These are phyloP conservation scores for Drosophila bipectinata DNA, from an alignment of 1,140 invertebrate genomes.

Conservation along the genomic window DNA sequence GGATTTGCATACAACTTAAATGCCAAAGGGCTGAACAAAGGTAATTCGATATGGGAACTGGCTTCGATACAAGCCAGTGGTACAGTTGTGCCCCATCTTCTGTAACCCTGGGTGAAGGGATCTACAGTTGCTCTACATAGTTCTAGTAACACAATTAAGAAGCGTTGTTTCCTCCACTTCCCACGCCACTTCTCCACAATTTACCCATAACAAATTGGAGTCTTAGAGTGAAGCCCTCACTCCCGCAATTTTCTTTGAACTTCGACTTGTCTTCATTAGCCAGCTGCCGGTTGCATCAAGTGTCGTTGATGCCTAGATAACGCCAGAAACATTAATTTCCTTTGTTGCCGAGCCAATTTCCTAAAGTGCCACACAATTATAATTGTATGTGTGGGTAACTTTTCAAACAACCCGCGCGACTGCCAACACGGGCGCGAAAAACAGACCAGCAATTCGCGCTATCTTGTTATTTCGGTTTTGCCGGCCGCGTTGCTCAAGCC, in stretches of 20 bases:
- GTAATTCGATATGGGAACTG: conserved; percentile 62
- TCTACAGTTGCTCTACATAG: conserved; percentile 6
- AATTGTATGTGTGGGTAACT: conserved; percentile 28
- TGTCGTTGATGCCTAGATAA: conserved; percentile 52
- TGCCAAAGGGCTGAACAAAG: conserved; percentile 58
- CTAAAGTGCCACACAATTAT: conserved; percentile 20
- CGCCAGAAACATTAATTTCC: conserved; percentile 36
- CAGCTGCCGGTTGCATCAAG: conserved; percentile 40
- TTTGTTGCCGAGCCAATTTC: conserved; percentile 38
- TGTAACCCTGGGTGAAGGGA: neutral
- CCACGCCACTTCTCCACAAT: conserved; percentile 49
- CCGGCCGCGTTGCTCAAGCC: conserved; percentile 85
- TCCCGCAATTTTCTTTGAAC: conserved; percentile 12
- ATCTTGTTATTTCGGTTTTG: conserved; percentile 34
- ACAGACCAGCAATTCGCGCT: neutral
- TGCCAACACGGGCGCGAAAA: neutral
- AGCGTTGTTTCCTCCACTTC: conserved; percentile 27
- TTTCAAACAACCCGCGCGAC: conserved; percentile 55
- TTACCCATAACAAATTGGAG: conserved; percentile 67
- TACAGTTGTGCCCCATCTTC: conserved; percentile 49
- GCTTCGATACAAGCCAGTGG: conserved; percentile 5
- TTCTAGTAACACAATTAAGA: conserved; percentile 27
- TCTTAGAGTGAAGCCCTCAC: conserved; percentile 15
- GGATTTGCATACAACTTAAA: conserved; percentile 68
- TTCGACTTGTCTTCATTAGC: conserved; percentile 61